Percentiles rank a stretch among this genome's conserved stretches.
Conservation (phyloP, 2,888 invertebrate genomes). For the Pemphredon lugubris region DNA sequence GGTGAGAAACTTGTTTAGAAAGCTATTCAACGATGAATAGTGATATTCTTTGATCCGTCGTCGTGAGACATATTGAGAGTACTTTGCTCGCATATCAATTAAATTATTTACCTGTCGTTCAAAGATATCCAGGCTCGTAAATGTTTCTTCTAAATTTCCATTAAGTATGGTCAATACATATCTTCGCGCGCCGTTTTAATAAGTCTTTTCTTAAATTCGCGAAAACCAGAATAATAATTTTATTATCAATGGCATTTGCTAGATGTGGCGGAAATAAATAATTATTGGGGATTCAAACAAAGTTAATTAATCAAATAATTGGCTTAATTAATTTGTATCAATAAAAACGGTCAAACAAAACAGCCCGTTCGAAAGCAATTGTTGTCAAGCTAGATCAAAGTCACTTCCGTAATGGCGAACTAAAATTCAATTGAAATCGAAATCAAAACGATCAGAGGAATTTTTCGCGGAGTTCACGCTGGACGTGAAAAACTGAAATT, state of each 20-base stretch:
- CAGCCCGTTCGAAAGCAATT: too few species aligned
- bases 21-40: background rate
- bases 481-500: slow-evolving; percentile 59
- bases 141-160: background rate
- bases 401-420: too few species aligned
- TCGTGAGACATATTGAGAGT: slow-evolving; percentile 14
- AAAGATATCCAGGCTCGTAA: background rate
- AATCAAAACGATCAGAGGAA: too few species aligned
- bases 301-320: slow-evolving; percentile 5
- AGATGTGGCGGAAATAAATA: background rate
- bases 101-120: background rate
- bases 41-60: slow-evolving; percentile 9
- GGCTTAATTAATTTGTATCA: background rate
- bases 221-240: too few species aligned
- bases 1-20: background rate
- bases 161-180: slow-evolving; percentile 12
- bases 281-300: background rate
- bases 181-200: background rate
- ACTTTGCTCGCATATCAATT: slow-evolving; percentile 44
- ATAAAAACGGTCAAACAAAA: too few species aligned
- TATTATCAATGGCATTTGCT: background rate
- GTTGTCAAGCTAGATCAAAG: too few species aligned
- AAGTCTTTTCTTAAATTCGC: too few species aligned
- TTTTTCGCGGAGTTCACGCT: slow-evolving; percentile 60
- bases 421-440: background rate